phyloP scores from a whole-genome alignment of 2,888 invertebrate species.

The Antheraea yamamai region DNA sequence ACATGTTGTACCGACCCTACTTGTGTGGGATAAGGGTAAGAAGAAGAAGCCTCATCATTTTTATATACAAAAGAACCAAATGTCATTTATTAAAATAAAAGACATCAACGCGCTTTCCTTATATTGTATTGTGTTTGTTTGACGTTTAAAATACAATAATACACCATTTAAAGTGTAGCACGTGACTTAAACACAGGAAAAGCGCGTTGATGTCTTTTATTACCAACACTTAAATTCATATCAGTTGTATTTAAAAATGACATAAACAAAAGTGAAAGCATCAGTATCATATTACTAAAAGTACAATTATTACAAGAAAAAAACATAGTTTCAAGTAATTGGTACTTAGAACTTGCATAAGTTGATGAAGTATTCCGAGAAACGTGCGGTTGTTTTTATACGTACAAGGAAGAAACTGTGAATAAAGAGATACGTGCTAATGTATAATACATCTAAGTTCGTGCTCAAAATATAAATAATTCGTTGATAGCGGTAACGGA shows the following conservation, averaged over 20 bases:
- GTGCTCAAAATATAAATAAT: not conserved
- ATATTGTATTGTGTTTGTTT: not conserved
- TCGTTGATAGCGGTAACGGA: not conserved
- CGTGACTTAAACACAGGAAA: no score
- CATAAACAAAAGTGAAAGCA: no score
- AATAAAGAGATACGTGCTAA: not conserved
- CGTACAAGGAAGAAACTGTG: not conserved
- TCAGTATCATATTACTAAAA: no score
- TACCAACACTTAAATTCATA: no score
- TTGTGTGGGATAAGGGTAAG: no score
- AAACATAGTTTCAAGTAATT: not conserved
- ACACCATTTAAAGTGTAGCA: not conserved
- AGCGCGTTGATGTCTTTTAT: no score
- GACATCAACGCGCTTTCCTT: constrained; percentile 43
- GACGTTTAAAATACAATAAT: not conserved
- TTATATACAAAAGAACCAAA: not conserved
- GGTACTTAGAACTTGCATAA: not conserved
- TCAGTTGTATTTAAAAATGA: no score
- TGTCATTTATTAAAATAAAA: constrained; percentile 30
- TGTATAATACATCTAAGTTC: not conserved
- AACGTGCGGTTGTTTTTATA: not conserved
- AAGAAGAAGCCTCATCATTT: no score
- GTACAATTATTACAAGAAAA: not conserved
- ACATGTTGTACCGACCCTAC: no score
- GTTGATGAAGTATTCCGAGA: constrained; percentile 6